Base-by-base conservation (phyloP, 1,140 invertebrate genomes). In the Drosophila arawakana region DNA sequence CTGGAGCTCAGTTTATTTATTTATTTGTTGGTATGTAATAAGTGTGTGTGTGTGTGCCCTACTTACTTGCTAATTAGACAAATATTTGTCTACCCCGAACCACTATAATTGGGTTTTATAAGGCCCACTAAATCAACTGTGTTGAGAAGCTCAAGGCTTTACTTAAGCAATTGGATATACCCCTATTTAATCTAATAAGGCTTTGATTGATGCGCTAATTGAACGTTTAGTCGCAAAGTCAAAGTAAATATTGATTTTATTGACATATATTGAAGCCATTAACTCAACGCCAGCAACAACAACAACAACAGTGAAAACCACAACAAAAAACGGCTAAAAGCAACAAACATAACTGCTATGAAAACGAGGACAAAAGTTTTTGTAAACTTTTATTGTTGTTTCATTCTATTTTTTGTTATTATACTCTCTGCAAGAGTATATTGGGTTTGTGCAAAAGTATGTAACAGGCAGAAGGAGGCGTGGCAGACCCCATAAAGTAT, bases 171-270 rank as follows among this genome's bases (percentile, higher is more conserved):
- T 58, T 68, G 10, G 34, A 44, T 39, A 37, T 55, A 15, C 52
- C 49, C 59, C 9, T 39, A 15, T 47, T 30, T 50, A 57, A 18
- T 55, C 39, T 47, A 25, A 57, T 61, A 39, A 41, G 47, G 47
- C 69, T 66, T 54, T 85, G 81, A 78, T 85, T 85, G 75, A 78
- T 81, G 78, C 67, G 75, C 78, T 85, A 78, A 85, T 85, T 85
- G 71, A 85, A 81, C 71, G 69, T 81, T 81, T 85, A 76, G 71
- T 75, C 75, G 62, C 68, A 74, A 69, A 59, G 73, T 74, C 70
- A 81, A 67, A 60, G 65, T 58, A 77, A 84, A 84, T 84, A 84
- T 84, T 84, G 69, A 84, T 84, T 77, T 83, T 84, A 78, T 80
- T 78, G 79, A 69, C 71, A 83, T 57, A 80, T 69, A 73, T 83